Evolutionary conservation across 1,140 invertebrate genomes (phyloP), one percentile per base, ranked within the genome.

Genomic region (Pygmarrhopalites habei): DNA sequence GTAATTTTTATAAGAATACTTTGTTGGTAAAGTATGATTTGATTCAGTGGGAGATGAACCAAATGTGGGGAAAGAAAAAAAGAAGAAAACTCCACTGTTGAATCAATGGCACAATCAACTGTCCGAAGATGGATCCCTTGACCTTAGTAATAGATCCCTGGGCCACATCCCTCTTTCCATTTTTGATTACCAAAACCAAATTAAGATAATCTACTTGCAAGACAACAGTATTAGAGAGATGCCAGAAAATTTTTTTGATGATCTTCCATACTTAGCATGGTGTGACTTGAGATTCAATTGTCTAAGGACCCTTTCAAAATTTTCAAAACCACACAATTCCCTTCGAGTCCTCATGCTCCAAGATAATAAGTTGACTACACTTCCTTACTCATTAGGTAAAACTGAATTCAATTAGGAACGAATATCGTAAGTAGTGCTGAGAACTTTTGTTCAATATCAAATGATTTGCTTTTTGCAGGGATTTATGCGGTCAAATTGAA

Each of bases 141-240:
- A 61, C 32, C 43, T 43, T 15, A 30, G 23, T 39, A 61, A 61
- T 23, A 21, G 52, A 25, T 26, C 39, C 25, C 43, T 61, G 35
- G 23, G 17, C n/a, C 47, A 61, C 39, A 26, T 61, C 2, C 59
- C 59, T 28, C 3, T 43, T 2, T 32, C 26, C 17, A 61, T 61
- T 43, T 61, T 61, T 29, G 49, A 61, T 3, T 61, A 61, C 30
- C 12, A 32, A 1, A 47, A 26, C 5, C 59, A 30, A 2, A 15
- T 61, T 21, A 61, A 61, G 55, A 63, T 67, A n/a, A 43, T 67
- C 10, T 63, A 67, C 58, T 10, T 67, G 55, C 51, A 64, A 29
- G 35, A 60, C 32, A 67, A 67, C 30, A 12, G n/a, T 5, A 30
- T 67, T 23, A 19, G 44, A 12, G 21, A 59, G 23, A 47, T 67